Evolutionary conservation across 2,888 invertebrate species (phyloP).

Genomic region (Mantis religiosa): DNA sequence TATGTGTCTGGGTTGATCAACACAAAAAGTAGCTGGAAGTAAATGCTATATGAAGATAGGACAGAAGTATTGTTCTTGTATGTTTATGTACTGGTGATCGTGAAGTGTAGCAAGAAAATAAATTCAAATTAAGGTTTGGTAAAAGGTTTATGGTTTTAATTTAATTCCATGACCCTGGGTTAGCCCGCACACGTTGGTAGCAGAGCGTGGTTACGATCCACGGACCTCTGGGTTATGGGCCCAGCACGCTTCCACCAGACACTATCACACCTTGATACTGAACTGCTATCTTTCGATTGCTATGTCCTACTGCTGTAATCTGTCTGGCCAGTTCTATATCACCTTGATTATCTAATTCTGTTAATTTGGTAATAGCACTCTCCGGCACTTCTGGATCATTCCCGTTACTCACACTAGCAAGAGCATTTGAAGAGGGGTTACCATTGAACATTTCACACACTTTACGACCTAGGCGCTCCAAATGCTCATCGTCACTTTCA

Average conservation of each 20-base stretch:
- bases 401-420: constrained; percentile 18
- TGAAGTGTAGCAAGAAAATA: too few species aligned
- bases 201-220: too few species aligned
- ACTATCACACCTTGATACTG: constrained; percentile 23
- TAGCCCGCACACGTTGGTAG: too few species aligned
- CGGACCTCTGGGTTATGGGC: too few species aligned
- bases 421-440: constrained; percentile 39
- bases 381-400: constrained; percentile 26
- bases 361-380: constrained; percentile 19
- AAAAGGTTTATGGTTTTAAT: too few species aligned
- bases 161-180: too few species aligned
- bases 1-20: too few species aligned
- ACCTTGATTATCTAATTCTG: background rate
- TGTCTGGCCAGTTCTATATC: constrained; percentile 20
- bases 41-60: too few species aligned
- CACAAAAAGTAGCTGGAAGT: too few species aligned
- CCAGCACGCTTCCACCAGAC: constrained; percentile 14
- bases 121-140: too few species aligned
- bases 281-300: constrained; percentile 3
- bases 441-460: constrained; percentile 58
- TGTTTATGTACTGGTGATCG: too few species aligned
- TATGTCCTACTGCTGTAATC: background rate
- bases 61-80: too few species aligned
- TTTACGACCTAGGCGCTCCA: constrained; percentile 62
- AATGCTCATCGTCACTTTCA: constrained; percentile 63